Base-by-base conservation (phyloP, 2,113 vertebrate species). In the Thamnaconus septentrionalis region DNA sequence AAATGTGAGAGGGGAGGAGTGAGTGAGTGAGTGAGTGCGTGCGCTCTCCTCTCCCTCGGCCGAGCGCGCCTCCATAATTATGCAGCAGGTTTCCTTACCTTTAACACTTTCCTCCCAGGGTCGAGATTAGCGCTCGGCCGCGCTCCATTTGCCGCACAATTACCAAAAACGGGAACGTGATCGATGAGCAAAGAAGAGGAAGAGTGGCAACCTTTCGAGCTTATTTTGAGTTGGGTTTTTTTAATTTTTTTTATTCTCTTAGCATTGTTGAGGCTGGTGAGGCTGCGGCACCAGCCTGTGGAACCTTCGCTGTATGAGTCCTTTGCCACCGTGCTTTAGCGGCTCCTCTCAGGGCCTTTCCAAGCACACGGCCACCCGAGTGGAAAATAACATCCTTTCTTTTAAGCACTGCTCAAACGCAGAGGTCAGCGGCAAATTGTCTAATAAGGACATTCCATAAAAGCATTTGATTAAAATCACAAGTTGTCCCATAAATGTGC, bases 131-230 rank as follows among this genome's bases (percentile, higher is more conserved):
- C 82, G 84, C 84, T 82, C 80, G 78, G 18, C 76, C 83, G 77
- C 82, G 83, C 89, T 85, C 88, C 85, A 89, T 90, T 88, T 89
- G 82, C 83, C 78, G 80, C 85, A 86, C 85, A 87, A 87, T 89
- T 85, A 89, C 85, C 79, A 79, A 87, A 87, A 84, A 80, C 86
- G 87, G 84, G 84, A 73, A 61, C 72, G 68, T 84, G 81, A 89
- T 90, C 88, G 84, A 90, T 90, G 87, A 85, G 83, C 84, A 31
- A 84, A 82, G 76, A 85, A 87, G 74, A 69, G 79, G 77, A 46
- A 80, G 84, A 84, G 87, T 81, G 79, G 76, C 74, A 74, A 63
- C 66, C 84, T 90, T 88, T 89, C 85, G 87, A 86, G 82, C 75
- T 80, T 68, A 31, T 31, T 31, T 31, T 31, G 18, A 85, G 83